phyloP scores from a whole-genome alignment of 1,140 invertebrate species.

The Bombus sylvicola region DNA sequence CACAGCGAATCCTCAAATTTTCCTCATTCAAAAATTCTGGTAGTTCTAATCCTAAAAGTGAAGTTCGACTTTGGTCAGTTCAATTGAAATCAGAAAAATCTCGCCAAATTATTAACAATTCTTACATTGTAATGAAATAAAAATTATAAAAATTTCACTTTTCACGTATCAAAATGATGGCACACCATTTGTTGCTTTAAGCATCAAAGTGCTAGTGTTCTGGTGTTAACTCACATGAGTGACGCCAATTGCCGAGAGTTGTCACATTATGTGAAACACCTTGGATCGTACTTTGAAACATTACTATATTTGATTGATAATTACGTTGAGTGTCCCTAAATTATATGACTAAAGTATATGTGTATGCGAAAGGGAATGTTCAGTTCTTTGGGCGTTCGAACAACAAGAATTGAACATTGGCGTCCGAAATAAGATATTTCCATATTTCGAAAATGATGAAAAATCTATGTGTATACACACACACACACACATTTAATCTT shows the following conservation, averaged over 20 bases:
- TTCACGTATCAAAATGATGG: background rate
- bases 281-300: background rate
- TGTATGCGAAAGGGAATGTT: background rate
- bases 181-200: background rate
- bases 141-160: conserved; percentile 13
- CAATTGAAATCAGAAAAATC: background rate
- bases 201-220: background rate
- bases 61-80: background rate
- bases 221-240: background rate
- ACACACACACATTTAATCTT: too few relatives aligned
- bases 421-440: background rate
- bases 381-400: background rate
- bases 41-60: background rate
- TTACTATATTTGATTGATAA: background rate
- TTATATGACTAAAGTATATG: background rate
- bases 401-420: background rate
- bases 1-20: background rate
- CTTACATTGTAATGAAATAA: background rate
- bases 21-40: background rate
- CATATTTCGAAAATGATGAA: background rate
- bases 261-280: background rate
- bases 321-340: background rate
- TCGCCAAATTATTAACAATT: background rate
- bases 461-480: background rate
- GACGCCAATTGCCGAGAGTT: background rate